Conservation (phyloP, 1,140 invertebrate genomes). For the Kradibia gibbosae region DNA sequence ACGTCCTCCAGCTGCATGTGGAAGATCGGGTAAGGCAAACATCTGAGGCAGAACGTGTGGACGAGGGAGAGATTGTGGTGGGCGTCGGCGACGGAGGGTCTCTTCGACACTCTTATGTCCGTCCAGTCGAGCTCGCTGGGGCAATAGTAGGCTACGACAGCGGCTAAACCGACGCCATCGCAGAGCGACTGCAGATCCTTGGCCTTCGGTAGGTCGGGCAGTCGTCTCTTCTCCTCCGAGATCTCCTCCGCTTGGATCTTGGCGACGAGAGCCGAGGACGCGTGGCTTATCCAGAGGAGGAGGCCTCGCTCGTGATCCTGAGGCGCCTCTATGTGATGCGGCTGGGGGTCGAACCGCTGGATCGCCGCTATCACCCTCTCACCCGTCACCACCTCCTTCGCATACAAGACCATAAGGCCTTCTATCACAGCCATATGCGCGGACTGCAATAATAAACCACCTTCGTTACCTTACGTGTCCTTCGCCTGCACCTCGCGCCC, state of each 20-base stretch:
- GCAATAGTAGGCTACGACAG: slow-evolving; percentile 94
- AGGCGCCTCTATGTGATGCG: slow-evolving; percentile 70
- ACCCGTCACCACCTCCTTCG: slow-evolving; percentile 91
- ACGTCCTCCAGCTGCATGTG: slow-evolving; percentile 97
- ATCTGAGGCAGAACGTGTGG: slow-evolving; percentile 87
- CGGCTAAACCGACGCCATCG: slow-evolving; percentile 92
- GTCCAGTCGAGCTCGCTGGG: slow-evolving; percentile 87
- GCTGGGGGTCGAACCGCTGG: slow-evolving; percentile 77
- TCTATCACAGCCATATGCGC: slow-evolving; percentile 98
- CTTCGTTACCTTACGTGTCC: background rate
- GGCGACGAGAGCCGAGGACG: slow-evolving; percentile 82
- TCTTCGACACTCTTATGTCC: slow-evolving; percentile 80
- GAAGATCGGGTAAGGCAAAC: slow-evolving; percentile 91
- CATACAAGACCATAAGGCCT: slow-evolving; percentile 95
- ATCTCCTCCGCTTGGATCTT: slow-evolving; percentile 71
- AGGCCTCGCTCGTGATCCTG: slow-evolving; percentile 88
- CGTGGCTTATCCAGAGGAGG: slow-evolving; percentile 92
- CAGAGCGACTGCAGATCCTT: slow-evolving; percentile 78
- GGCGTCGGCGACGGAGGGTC: slow-evolving; percentile 87
- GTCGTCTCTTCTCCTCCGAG: slow-evolving; percentile 65
- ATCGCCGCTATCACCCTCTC: slow-evolving; percentile 91
- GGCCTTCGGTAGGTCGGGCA: slow-evolving; percentile 70
- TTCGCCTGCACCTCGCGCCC: too few species aligned
- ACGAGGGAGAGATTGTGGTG: slow-evolving; percentile 94
- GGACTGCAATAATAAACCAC: slow-evolving; percentile 76